These are phyloP conservation scores for Pelodytes ibericus DNA, from an alignment of 2,797 vertebrate genomes.

Conservation along the genomic window DNA sequence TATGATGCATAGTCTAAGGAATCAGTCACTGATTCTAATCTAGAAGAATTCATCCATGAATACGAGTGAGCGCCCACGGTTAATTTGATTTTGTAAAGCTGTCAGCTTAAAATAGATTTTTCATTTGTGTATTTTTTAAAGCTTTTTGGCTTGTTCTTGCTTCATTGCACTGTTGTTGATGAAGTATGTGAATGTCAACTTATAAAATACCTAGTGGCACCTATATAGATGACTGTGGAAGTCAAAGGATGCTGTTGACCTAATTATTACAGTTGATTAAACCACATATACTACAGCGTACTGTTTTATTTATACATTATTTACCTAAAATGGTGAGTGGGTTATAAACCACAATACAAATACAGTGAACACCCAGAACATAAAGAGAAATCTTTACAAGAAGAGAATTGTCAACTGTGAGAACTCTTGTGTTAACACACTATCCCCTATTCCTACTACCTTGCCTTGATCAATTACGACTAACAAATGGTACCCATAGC, in stretches of 20 bases:
- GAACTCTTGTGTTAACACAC: no score
- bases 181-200: slow-evolving; percentile 31
- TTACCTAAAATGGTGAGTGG: no score
- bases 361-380: no score
- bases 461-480: no score
- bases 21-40: slow-evolving; percentile 42
- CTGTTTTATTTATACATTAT: no score
- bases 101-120: slow-evolving; percentile 32
- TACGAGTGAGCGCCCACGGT: slow-evolving; percentile 27
- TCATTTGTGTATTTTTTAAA: slow-evolving; percentile 18
- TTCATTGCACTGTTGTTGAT: slow-evolving; percentile 29
- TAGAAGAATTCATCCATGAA: slow-evolving; percentile 43
- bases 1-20: slow-evolving; percentile 35
- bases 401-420: no score
- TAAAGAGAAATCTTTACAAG: no score
- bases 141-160: slow-evolving; percentile 33
- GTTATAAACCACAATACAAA: no score
- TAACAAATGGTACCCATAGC: no score
- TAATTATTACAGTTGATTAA: no score
- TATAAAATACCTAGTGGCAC: slow-evolving; percentile 2
- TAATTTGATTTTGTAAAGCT: slow-evolving; percentile 44
- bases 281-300: no score
- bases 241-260: slow-evolving; percentile 25
- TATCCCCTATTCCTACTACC: no score
- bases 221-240: background rate